A percentile compares a stretch with the other conserved stretches of the same genome.
These are phyloP conservation scores for Crossocerus cetratus DNA, from an alignment of 2,888 invertebrate species.

Conservation along the genomic window DNA sequence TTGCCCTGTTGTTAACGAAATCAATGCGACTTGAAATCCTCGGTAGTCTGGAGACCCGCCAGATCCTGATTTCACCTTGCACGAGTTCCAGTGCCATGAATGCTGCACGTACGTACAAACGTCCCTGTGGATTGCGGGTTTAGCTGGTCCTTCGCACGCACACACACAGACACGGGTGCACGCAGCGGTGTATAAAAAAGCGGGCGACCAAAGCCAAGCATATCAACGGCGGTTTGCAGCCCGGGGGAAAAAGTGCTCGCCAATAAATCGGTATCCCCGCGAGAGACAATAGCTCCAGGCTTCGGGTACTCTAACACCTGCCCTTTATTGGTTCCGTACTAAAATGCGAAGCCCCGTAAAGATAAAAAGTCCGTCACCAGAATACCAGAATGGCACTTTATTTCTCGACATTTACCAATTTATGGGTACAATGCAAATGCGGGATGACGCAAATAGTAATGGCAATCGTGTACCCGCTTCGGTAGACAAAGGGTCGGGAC, in stretches of 20 bases:
- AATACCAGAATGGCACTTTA: too few species aligned
- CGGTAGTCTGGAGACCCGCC: conserved; percentile 56
- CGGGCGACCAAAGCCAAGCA: conserved; percentile 39
- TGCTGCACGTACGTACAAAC: conserved; percentile 7
- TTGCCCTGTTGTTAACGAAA: conserved; percentile 56
- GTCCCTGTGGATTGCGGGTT: conserved; percentile 43
- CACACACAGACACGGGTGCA: too few species aligned
- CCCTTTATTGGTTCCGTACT: neutral
- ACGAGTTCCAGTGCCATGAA: conserved; percentile 24
- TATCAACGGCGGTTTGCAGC: conserved; percentile 30
- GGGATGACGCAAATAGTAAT: neutral
- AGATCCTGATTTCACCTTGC: conserved; percentile 47
- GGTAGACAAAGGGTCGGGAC: conserved; percentile 12
- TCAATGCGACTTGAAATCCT: conserved; percentile 49
- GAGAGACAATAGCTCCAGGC: neutral
- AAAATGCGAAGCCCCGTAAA: too few species aligned
- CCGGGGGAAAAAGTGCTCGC: conserved; percentile 25
- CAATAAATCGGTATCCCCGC: neutral
- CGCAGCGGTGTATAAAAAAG: conserved; percentile 36
- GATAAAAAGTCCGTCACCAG: too few species aligned
- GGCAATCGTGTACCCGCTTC: neutral
- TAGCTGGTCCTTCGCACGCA: conserved; percentile 49
- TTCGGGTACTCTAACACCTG: neutral
- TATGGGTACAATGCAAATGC: neutral
- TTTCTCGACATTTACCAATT: too few species aligned